Conservation (phyloP, 2,888 invertebrate species). For the Ormyrus rosae region DNA sequence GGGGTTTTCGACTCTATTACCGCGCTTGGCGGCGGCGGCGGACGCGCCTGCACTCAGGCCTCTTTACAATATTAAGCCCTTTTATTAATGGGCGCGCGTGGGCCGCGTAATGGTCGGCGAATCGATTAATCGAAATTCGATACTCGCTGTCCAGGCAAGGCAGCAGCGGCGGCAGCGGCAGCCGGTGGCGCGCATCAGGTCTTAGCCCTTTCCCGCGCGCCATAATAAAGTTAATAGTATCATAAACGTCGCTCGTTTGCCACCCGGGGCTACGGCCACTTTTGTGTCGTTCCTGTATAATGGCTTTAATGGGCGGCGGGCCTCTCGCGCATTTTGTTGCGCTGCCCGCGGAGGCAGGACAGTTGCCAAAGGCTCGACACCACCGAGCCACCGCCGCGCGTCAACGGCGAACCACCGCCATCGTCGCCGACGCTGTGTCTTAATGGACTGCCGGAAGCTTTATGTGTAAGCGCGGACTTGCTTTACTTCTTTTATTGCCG, state of each 20-base stretch:
- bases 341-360: background rate
- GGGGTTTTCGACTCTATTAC: background rate
- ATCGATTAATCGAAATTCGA: slow-evolving; percentile 76
- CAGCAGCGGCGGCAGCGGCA: background rate
- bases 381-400: background rate
- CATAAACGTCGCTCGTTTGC: slow-evolving; percentile 68
- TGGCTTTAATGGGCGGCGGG: slow-evolving; percentile 52
- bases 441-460: slow-evolving; percentile 18
- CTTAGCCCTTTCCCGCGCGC: slow-evolving; percentile 59
- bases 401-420: slow-evolving; percentile 8
- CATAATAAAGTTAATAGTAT: slow-evolving; percentile 70
- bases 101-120: slow-evolving; percentile 66
- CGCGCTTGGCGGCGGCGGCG: background rate
- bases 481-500: background rate
- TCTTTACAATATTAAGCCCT: slow-evolving; percentile 73
- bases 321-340: slow-evolving; percentile 3
- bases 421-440: background rate
- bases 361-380: slow-evolving; percentile 6
- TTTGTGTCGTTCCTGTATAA: slow-evolving; percentile 60
- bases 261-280: slow-evolving; percentile 62
- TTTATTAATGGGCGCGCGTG: slow-evolving; percentile 70
- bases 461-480: background rate
- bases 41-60: slow-evolving; percentile 53
- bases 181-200: slow-evolving; percentile 49
- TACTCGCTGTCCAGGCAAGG: slow-evolving; percentile 59